Conservation (phyloP, 2,888 invertebrate genomes). For the Mesorhabditis belari region DNA sequence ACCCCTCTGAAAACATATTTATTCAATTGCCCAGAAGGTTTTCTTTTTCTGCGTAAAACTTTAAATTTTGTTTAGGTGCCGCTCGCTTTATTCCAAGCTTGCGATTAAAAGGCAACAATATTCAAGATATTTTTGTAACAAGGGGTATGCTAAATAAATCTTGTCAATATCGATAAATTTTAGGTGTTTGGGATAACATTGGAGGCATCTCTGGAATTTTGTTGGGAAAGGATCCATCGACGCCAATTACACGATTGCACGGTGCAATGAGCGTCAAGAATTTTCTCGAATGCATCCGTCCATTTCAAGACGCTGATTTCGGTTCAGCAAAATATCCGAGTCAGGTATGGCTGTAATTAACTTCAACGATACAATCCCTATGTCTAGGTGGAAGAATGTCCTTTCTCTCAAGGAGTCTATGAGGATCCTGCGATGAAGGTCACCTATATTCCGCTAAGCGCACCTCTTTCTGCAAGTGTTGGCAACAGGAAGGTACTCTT, state of each 20-base stretch:
- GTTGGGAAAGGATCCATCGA: slow-evolving; percentile 34
- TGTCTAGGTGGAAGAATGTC: slow-evolving; percentile 29
- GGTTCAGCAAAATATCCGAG: slow-evolving; percentile 35
- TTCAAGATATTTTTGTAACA: slow-evolving; percentile 45
- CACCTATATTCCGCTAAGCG: slow-evolving; percentile 25
- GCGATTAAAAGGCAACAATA: slow-evolving; percentile 26
- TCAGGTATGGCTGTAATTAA: slow-evolving; percentile 14
- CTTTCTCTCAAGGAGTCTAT: slow-evolving; percentile 22
- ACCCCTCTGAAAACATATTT: slow-evolving; percentile 43
- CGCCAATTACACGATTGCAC: slow-evolving; percentile 36
- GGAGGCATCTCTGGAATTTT: slow-evolving; percentile 45
- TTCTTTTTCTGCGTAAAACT: background rate
- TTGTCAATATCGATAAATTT: slow-evolving; percentile 4
- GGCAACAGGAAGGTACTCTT: background rate
- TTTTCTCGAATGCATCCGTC: slow-evolving; percentile 43
- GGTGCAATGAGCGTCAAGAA: slow-evolving; percentile 41
- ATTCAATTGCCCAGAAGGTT: slow-evolving; percentile 48
- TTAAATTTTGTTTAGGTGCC: background rate
- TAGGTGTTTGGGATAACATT: slow-evolving; percentile 44
- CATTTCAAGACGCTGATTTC: slow-evolving; percentile 46
- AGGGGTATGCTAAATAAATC: slow-evolving; percentile 21
- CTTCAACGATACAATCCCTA: background rate
- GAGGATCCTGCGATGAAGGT: slow-evolving; percentile 30
- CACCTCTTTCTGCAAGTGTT: background rate
- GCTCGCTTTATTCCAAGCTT: slow-evolving; percentile 35